Base-by-base conservation (phyloP, 2,888 invertebrate genomes). In the Drosophila kanekoi region DNA sequence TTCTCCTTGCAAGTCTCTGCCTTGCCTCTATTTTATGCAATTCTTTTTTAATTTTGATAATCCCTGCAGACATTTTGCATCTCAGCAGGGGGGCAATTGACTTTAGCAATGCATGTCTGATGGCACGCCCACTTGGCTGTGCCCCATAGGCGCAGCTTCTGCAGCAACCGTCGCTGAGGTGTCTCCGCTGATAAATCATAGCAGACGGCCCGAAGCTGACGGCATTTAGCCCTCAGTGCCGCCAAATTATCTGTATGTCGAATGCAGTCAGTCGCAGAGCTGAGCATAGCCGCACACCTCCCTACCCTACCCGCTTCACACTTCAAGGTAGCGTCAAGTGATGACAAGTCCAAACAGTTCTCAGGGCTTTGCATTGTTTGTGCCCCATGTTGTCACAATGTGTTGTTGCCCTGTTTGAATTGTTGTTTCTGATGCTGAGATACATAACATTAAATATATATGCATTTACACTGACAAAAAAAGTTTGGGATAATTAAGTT, bases 351-450 rank as follows among this genome's bases (percentile, higher is more conserved):
- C 45, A 47, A 44, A 49, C 54, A 54, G 51, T 60, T 79, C 61
- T 43, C 63, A 79, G 58, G 48, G 58, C 52, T 33, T 20, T 60
- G 52, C 52, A 45, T 35, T 51, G 45, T 38, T 54, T 79, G 57
- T 76, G 33, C 45, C 53, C 49, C 76, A 67, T 56, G 47, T 76
- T 79, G 79, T 67, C 56, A 63, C 77, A 77, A 77, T 72, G 59
- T 77, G 79, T 75, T 75, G 75, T 60, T 74, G 62, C 28, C 43
- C 52, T 9, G 45, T 33, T n/a, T 23, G 37, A 62, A 69, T 57
- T 57, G 48, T 57, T 43, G 18, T 37, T 37, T 57, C 13, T 11
- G 28, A 28, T 6, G 28, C 20, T 28, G 11, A 52, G n/a, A 38
- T 52, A 63, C 43, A 61, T 59, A 64, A 57, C 28, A 28, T 28